Evolutionary conservation across 2,797 vertebrate species (phyloP).

Genomic region (Galago senegalensis): DNA sequence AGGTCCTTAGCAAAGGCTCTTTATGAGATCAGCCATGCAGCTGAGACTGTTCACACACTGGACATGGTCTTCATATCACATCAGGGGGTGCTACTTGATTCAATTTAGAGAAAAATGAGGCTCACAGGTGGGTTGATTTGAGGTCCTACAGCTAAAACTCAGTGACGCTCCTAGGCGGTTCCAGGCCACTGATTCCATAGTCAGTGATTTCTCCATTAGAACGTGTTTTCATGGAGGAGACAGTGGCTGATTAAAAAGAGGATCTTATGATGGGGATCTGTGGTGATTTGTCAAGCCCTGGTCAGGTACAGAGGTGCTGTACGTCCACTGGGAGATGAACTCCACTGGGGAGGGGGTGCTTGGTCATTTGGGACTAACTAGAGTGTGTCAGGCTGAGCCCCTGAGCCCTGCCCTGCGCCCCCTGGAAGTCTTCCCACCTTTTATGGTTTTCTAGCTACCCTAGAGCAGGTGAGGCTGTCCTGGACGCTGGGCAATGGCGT

Average conservation of each 20-base stretch:
- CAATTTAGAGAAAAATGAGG: background rate
- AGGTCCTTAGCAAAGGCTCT: background rate
- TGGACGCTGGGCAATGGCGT: background rate
- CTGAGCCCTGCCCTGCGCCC: background rate
- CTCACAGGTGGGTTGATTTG: background rate
- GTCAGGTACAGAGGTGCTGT: background rate
- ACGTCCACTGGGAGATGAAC: background rate
- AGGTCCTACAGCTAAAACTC: background rate
- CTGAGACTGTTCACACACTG: background rate
- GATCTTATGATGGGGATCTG: rapidly evolving
- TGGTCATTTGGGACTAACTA: background rate
- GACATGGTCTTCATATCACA: background rate
- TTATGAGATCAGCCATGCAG: background rate
- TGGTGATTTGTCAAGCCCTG: background rate
- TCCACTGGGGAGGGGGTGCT: background rate
- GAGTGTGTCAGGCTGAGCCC: background rate
- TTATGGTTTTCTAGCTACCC: too few species aligned
- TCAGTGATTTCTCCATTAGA: background rate
- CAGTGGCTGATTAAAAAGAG: background rate
- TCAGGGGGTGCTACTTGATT: background rate
- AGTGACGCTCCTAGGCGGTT: background rate
- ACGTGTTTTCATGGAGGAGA: background rate
- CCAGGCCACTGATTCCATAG: background rate
- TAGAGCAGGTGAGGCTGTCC: background rate
- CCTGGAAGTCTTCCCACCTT: background rate